A percentile compares a stretch with the other conserved stretches of the same genome.
These are phyloP conservation scores for Diachasmimorpha longicaudata DNA, from an alignment of 1,140 invertebrate species.

Conservation along the genomic window DNA sequence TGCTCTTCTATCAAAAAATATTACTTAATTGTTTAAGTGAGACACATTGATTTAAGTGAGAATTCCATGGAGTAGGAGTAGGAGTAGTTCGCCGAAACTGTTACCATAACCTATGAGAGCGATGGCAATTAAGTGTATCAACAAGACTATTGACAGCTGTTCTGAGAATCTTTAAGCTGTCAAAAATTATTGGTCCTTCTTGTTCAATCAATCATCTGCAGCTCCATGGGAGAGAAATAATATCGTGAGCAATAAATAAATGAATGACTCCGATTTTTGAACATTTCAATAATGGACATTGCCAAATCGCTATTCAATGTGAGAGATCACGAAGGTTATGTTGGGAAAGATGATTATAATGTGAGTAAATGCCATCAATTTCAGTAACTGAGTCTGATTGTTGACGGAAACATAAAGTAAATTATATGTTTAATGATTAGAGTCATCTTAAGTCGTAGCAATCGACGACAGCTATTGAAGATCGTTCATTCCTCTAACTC, in stretches of 20 bases:
- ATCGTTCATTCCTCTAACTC: too few species aligned
- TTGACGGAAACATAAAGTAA: neutral
- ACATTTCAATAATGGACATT: conserved; percentile 72
- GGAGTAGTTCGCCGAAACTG: too few species aligned
- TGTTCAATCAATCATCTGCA: neutral
- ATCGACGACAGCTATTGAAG: too few species aligned
- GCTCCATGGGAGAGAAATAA: neutral
- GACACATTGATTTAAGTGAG: too few species aligned
- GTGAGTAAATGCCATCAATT: conserved; percentile 61
- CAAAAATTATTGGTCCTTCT: neutral
- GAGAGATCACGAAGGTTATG: conserved; percentile 86
- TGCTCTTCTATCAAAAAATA: too few species aligned
- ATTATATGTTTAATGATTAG: too few species aligned
- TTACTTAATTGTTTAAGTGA: too few species aligned
- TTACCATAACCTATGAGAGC: too few species aligned
- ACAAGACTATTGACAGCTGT: neutral
- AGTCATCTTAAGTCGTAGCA: too few species aligned
- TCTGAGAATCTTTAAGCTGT: neutral
- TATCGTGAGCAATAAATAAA: neutral
- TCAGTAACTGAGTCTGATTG: neutral
- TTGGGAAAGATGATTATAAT: conserved; percentile 81
- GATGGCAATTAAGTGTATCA: too few species aligned
- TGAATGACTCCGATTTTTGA: neutral
- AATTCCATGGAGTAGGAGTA: too few species aligned
- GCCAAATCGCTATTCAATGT: conserved; percentile 85